phyloP scores from a whole-genome alignment of 2,888 invertebrate species.

The Perdita meconis region DNA sequence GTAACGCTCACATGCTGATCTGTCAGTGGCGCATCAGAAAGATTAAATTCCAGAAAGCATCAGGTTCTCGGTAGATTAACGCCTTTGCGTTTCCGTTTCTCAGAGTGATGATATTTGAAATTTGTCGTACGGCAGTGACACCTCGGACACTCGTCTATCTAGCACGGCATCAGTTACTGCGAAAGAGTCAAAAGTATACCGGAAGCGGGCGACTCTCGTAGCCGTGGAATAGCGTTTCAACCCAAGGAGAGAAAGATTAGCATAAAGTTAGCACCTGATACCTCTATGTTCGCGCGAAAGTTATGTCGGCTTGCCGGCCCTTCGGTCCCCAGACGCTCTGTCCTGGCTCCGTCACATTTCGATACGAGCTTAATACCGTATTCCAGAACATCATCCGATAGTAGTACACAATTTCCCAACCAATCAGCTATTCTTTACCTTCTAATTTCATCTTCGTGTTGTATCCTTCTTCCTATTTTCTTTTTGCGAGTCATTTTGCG shows the following conservation, averaged over 20 bases:
- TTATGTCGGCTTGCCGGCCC: slow-evolving; percentile 67
- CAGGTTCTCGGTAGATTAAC: too few relatives aligned
- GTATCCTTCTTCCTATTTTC: too few relatives aligned
- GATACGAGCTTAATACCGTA: slow-evolving; percentile 57
- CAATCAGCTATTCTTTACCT: too few relatives aligned
- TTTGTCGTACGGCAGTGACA: too few relatives aligned
- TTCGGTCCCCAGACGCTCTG: slow-evolving; percentile 64
- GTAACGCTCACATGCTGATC: too few relatives aligned
- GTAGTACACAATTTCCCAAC: slow-evolving; percentile 46
- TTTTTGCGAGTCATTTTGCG: too few relatives aligned
- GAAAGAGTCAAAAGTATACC: slow-evolving; percentile 3
- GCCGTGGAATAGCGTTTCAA: slow-evolving; percentile 39
- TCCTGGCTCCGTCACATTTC: slow-evolving; percentile 68
- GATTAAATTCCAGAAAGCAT: too few relatives aligned
- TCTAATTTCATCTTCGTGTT: too few relatives aligned
- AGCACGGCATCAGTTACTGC: neutral
- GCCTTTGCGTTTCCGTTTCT: too few relatives aligned
- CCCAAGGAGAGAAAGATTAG: slow-evolving; percentile 71
- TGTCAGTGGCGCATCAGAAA: too few relatives aligned
- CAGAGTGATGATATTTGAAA: too few relatives aligned
- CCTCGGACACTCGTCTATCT: too few relatives aligned
- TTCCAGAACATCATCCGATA: slow-evolving; percentile 54
- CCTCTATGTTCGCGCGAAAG: slow-evolving; percentile 62
- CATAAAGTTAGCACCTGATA: slow-evolving; percentile 71
- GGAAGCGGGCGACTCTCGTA: neutral